Evolutionary conservation across 2,888 invertebrate species (phyloP), one percentile per base, ranked within the genome.

Genomic region (Agonopterix heracliana): DNA sequence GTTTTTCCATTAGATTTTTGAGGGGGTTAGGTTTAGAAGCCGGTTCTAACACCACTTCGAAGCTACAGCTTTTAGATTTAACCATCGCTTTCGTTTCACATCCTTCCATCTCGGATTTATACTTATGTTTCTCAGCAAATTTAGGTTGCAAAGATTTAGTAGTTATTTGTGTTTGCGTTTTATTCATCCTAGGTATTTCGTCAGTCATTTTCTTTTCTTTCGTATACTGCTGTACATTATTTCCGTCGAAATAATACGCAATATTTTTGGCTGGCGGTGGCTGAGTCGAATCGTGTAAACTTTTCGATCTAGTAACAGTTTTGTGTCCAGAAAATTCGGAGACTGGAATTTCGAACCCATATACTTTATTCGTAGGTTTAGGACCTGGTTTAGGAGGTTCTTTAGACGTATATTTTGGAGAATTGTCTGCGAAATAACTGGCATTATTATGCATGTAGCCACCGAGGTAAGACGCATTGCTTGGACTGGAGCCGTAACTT

Each of bases 401-500:
- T 40, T 41, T 46, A 7, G 26, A 26, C 1, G 5, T 26, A 12
- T 12, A 11, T 26, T 41, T 41, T 11, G 41, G 38, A 26, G 43
- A 11, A 17, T 8, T n/a, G 26, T 14, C 38, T 45, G 1, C 35
- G 9, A 46, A 47, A 38, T 38, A 10, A 9, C 38, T 11, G 64
- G 56, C 1, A 61, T 90, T 82, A 69, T 91, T 89, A 71, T 74
- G 85, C 81, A 91, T 90, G 51, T 90, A 90, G 14, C 89, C 87
- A 40, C 84, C 89, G 46, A 91, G 89, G 56, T 87, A 88, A 1
- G 78, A 74, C 5, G 80, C 88, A 13, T 90, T 90, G 60, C 91
- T 92, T 0, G 92, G 92, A 71, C 92, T 92, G 0, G 90, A 91
- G 0, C 92, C 92, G 48, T 92, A 92, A 35, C 91, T 91, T 71